Percentiles rank a stretch among this genome's conserved stretches.
Conservation (phyloP, 2,797 vertebrate species). For the Nyctalus aviator region DNA sequence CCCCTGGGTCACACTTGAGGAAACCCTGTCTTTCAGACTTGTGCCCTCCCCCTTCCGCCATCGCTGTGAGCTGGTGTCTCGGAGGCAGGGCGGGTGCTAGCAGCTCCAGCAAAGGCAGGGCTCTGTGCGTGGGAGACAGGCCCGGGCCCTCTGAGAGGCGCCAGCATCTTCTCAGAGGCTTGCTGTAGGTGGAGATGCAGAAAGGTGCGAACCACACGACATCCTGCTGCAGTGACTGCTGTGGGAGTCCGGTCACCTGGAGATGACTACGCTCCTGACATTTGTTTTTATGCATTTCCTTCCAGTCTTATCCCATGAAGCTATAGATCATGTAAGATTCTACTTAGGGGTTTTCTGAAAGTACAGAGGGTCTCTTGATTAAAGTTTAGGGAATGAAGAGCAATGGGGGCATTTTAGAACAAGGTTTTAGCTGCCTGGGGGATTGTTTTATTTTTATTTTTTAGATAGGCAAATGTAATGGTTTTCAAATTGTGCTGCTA, state of each 20-base stretch:
- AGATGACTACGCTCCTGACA: neutral
- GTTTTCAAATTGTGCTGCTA: neutral
- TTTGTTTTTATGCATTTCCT: neutral
- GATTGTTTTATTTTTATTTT: neutral
- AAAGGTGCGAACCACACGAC: accelerated
- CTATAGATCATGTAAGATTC: neutral
- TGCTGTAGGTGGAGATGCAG: neutral
- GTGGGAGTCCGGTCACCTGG: neutral
- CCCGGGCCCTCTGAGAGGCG: neutral
- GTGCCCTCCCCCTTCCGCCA: accelerated
- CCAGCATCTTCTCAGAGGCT: neutral
- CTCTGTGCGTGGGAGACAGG: neutral
- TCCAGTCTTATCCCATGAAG: neutral
- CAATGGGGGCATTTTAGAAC: neutral
- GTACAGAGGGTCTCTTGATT: neutral
- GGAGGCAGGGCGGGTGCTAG: neutral
- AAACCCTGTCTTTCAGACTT: neutral
- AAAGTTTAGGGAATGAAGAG: neutral
- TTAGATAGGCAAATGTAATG: neutral
- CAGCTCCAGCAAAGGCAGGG: neutral
- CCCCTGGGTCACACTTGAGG: neutral
- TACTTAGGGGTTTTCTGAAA: neutral
- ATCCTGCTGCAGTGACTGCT: accelerated
- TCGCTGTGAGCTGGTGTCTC: neutral
- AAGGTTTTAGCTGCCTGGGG: neutral